phyloP scores from a whole-genome alignment of 1,140 invertebrate genomes.

The Lucilia cuprina region DNA sequence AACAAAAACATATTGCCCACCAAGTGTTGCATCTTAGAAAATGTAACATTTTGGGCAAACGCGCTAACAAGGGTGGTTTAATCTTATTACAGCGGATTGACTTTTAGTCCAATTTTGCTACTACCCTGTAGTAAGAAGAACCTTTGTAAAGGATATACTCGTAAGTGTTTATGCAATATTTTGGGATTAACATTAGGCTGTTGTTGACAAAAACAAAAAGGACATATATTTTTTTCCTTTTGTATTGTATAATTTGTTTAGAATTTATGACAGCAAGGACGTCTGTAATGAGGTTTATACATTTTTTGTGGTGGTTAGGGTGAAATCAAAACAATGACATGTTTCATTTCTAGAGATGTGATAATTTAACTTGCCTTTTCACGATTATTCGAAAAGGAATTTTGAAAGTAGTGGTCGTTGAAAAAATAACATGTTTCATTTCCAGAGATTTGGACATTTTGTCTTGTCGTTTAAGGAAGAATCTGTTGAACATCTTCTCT shows the following conservation, averaged over 20 bases:
- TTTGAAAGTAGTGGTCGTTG: too few species aligned
- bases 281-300: background rate
- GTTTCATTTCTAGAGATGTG: background rate
- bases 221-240: background rate
- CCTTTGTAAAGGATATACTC: background rate
- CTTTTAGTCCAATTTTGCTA: background rate
- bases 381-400: too few species aligned
- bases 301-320: constrained; percentile 10
- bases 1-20: constrained; percentile 17
- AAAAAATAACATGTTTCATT: too few species aligned
- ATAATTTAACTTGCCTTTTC: too few species aligned
- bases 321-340: background rate
- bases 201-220: background rate
- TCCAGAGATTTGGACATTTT: too few species aligned
- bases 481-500: too few species aligned
- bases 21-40: background rate
- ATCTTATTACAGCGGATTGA: background rate
- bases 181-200: background rate
- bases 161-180: constrained; percentile 15
- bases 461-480: too few species aligned
- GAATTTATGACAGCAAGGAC: background rate
- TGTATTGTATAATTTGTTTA: background rate
- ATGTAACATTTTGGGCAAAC: background rate
- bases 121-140: too few species aligned
- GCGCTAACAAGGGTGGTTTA: background rate